Percentiles rank a stretch among this genome's conserved stretches.
Conservation (phyloP, 1,140 invertebrate species). For the Conus ventricosus region DNA sequence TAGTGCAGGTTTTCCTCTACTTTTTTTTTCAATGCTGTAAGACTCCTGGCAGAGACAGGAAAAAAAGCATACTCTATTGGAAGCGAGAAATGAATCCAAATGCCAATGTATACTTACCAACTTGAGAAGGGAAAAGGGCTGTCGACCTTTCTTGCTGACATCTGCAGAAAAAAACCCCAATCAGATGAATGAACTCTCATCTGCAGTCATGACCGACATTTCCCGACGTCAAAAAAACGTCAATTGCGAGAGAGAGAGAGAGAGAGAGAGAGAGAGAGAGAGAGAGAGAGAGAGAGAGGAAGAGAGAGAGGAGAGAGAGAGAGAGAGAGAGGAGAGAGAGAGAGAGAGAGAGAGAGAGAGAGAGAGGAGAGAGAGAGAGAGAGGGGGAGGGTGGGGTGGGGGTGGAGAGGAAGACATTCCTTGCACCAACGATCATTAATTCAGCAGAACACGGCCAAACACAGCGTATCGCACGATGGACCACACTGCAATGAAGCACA, state of each 20-base stretch:
- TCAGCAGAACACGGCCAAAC: too few species aligned
- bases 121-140: conserved; percentile 77
- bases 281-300: neutral
- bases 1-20: too few species aligned
- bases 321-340: neutral
- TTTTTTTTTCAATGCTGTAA: too few species aligned
- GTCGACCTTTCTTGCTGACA: conserved; percentile 75
- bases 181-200: neutral
- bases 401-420: too few species aligned
- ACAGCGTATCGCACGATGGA: too few species aligned
- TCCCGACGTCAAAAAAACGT: neutral
- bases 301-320: conserved; percentile 16
- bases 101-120: conserved; percentile 67
- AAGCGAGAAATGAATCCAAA: too few species aligned
- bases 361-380: neutral
- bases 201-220: too few species aligned
- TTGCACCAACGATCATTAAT: too few species aligned
- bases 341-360: conserved; percentile 13
- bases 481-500: too few species aligned
- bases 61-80: too few species aligned
- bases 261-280: neutral
- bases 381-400: too few species aligned
- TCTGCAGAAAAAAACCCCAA: conserved; percentile 49
- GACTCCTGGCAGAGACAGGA: too few species aligned
- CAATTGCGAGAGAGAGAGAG: neutral